A percentile compares a stretch with the other conserved stretches of the same genome.
phyloP scores from a whole-genome alignment of 2,888 invertebrate genomes.

The Synanthedon tipuliformis region DNA sequence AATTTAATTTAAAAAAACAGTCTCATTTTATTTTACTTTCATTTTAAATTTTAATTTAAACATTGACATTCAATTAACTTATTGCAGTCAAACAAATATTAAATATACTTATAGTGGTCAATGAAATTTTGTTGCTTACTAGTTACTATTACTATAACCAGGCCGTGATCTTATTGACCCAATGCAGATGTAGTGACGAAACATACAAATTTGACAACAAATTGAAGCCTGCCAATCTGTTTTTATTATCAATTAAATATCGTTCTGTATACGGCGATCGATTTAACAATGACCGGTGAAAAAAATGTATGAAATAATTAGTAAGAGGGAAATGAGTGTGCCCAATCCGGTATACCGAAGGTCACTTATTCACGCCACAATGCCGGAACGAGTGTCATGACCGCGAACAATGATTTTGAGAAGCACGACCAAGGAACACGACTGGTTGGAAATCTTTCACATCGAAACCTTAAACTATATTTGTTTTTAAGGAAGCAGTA shows the following conservation, averaged over 20 bases:
- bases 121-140: no score
- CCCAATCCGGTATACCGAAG: constrained; percentile 11
- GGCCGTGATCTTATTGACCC: neutral
- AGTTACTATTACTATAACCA: no score
- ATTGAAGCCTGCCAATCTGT: neutral
- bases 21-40: no score
- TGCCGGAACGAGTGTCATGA: constrained; percentile 7
- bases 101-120: no score
- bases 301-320: constrained; percentile 6
- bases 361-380: constrained; percentile 4
- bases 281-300: constrained; percentile 1
- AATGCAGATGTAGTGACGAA: neutral
- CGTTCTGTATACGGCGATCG: neutral
- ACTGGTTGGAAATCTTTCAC: constrained; percentile 1
- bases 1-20: no score
- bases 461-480: neutral
- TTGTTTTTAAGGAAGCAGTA: no score
- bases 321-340: constrained; percentile 6
- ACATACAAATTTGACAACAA: neutral
- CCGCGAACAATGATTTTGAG: neutral
- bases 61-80: no score
- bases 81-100: no score
- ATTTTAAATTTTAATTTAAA: no score
- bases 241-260: neutral
- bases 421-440: neutral